These are phyloP conservation scores for Sterna hirundo DNA, from an alignment of 2,113 vertebrate species.

Conservation along the genomic window DNA sequence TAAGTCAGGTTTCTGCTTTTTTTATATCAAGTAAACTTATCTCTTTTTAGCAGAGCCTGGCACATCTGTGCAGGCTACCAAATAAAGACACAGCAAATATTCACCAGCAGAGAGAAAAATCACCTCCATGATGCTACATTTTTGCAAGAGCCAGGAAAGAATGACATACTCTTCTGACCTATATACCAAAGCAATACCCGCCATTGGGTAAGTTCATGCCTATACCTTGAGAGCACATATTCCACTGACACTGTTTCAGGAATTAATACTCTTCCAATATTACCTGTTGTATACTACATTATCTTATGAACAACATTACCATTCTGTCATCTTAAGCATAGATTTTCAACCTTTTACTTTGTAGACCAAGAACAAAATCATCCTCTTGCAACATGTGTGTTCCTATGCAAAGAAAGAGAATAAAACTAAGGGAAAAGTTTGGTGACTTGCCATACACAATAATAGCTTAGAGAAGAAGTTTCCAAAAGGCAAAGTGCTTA, in stretches of 20 bases:
- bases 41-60: background rate
- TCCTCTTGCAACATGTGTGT: background rate
- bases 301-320: background rate
- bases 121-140: fast-evolving
- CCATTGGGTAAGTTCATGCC: fast-evolving
- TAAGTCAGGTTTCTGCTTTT: background rate
- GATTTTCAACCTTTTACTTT: background rate
- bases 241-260: background rate
- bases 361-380: background rate
- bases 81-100: background rate
- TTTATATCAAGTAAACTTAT: background rate
- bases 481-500: background rate
- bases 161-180: background rate
- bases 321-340: background rate
- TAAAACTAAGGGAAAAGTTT: background rate
- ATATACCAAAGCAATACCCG: background rate
- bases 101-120: background rate
- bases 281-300: fast-evolving
- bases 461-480: background rate
- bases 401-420: background rate
- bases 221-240: background rate
- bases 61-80: background rate
- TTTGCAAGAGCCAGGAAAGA: background rate
- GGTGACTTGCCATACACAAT: background rate
- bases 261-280: background rate